These are phyloP conservation scores for Castor canadensis DNA, from an alignment of 2,113 vertebrate genomes.

Conservation along the genomic window DNA sequence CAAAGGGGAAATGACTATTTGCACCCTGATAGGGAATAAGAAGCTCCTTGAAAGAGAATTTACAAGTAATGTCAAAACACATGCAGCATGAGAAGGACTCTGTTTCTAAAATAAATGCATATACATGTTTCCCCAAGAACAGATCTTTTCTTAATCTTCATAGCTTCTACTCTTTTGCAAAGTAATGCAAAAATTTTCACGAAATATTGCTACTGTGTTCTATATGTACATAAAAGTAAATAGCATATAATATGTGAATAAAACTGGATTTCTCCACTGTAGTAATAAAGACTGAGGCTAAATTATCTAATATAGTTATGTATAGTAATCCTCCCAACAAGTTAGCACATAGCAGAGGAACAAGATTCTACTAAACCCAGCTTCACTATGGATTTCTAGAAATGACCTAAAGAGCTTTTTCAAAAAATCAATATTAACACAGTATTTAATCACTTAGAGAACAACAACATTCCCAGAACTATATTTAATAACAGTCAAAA, in stretches of 20 bases:
- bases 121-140: neutral
- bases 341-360: neutral
- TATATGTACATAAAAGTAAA: neutral
- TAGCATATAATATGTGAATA: neutral
- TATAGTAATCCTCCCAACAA: neutral
- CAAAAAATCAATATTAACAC: neutral
- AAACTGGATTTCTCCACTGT: neutral
- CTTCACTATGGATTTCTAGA: neutral
- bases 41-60: neutral
- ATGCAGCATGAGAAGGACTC: neutral
- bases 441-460: slow-evolving; percentile 5
- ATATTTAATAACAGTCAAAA: slow-evolving; percentile 26
- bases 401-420: neutral
- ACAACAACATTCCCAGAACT: neutral
- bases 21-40: neutral
- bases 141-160: neutral
- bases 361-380: neutral
- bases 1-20: neutral
- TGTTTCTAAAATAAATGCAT: neutral
- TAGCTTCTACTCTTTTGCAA: neutral
- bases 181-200: neutral
- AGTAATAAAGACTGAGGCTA: neutral
- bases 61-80: neutral
- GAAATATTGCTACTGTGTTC: neutral
- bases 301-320: neutral